Conservation (phyloP, 2,113 vertebrate species). For the Rhagologus leucostigma region DNA sequence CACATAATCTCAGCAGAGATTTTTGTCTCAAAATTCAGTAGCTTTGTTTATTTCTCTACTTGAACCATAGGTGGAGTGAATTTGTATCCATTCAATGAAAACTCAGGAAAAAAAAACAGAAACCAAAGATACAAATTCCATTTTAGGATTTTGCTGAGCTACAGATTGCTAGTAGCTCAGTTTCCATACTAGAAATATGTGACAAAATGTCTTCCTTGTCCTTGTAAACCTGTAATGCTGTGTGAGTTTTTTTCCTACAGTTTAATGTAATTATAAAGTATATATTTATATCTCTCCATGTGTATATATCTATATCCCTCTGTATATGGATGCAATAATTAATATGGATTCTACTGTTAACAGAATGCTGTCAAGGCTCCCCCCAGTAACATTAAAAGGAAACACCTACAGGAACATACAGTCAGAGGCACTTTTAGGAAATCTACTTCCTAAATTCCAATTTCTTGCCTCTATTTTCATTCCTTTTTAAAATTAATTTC, state of each 20-base stretch:
- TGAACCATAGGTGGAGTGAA: background rate
- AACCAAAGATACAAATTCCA: background rate
- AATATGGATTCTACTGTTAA: background rate
- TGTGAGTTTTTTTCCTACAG: background rate
- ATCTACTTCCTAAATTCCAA: background rate
- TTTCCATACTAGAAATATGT: background rate
- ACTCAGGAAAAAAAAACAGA: background rate
- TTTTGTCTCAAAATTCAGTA: background rate
- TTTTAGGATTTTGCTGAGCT: background rate
- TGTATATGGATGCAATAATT: background rate
- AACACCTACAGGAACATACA: background rate
- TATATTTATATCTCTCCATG: background rate
- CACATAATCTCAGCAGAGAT: background rate
- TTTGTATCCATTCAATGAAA: background rate
- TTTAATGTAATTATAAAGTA: background rate
- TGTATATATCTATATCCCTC: background rate
- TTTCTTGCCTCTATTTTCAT: background rate
- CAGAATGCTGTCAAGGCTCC: background rate
- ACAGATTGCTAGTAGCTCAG: background rate
- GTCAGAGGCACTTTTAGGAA: background rate
- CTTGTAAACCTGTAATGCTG: background rate
- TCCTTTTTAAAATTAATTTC: background rate
- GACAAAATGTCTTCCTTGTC: background rate
- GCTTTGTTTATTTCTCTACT: background rate
- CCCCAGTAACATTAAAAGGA: background rate